Evolutionary conservation across 2,113 vertebrate species (phyloP), one percentile per base, ranked within the genome.

Genomic region (Sinocyclocheilus grahami): DNA sequence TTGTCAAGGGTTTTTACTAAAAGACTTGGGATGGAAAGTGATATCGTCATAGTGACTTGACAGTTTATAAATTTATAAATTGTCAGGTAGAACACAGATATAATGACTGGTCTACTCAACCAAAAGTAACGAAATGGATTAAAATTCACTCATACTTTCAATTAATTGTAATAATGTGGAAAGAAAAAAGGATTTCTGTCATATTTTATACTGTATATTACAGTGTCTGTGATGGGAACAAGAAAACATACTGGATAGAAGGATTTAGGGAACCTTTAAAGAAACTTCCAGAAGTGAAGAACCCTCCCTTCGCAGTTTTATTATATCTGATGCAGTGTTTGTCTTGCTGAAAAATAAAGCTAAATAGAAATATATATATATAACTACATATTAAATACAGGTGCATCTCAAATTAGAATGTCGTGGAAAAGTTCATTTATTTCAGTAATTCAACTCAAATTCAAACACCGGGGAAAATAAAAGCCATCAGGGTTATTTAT

Each of bases 391-490:
- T 55, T 12, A 51, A 51, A 51, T 13, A 27, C 27, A 27, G 27
- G 27, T 27, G 27, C 27, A 27, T 27, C 27, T 27, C 27, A 27
- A 27, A 27, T 27, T 27, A 27, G 27, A 27, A 27, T 27, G 27
- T 27, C 27, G 27, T 27, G 27, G 27, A 27, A 27, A 27, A 27
- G 27, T 27, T 27, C 27, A 27, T 27, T 27, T 27, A 27, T 27
- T 27, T 27, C 27, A 27, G 27, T 27, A 27, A 27, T 27, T 27
- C 27, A 27, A 27, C 27, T 27, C 27, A 27, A 27, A 27, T 27
- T 27, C 27, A 42, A 42, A 46, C 89, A 92, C 20, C 55, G 75
- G 75, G 48, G 71, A 91, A 93, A 92, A 88, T 88, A 91, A 94
- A 93, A 90, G 78, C 79, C 90, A 93, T 79, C 30, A 85, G 76